These are phyloP conservation scores for Podotricha telesiphe DNA, from an alignment of 2,888 invertebrate genomes.

Conservation along the genomic window DNA sequence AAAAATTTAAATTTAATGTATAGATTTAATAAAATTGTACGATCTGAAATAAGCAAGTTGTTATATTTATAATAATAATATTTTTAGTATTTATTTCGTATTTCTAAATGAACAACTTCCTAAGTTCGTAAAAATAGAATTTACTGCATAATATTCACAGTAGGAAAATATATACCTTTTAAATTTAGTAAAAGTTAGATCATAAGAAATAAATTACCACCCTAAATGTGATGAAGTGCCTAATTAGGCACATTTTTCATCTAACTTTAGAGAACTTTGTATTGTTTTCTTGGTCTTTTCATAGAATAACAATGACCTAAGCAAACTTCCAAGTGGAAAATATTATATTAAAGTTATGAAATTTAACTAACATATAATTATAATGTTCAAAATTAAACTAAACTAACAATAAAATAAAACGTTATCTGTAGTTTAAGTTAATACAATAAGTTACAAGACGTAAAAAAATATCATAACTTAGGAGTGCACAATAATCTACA, in stretches of 20 bases:
- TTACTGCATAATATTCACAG: background rate
- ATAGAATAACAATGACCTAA: slow-evolving; percentile 24
- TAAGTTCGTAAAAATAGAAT: background rate
- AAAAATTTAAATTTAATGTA: background rate
- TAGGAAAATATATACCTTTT: background rate
- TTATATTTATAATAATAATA: background rate
- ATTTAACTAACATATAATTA: too few relatives aligned
- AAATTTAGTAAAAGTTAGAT: background rate
- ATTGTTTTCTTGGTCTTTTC: slow-evolving; percentile 18
- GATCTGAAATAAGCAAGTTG: background rate
- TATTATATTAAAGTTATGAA: slow-evolving; percentile 2
- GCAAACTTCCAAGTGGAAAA: slow-evolving; percentile 15
- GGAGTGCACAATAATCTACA: slow-evolving; percentile 1
- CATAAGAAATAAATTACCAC: slow-evolving; percentile 21
- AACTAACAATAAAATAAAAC: background rate
- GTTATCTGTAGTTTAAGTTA: background rate
- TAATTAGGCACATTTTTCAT: slow-evolving; percentile 33
- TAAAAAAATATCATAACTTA: slow-evolving; percentile 9
- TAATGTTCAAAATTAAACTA: background rate
- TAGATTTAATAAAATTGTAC: background rate
- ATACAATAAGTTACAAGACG: slow-evolving; percentile 1
- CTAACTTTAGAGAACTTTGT: slow-evolving; percentile 25
- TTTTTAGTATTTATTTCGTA: background rate
- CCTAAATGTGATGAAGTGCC: slow-evolving; percentile 33
- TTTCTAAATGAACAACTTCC: background rate